Percentiles rank a stretch among this genome's conserved stretches.
These are phyloP conservation scores for Threskiornis aethiopicus DNA, from an alignment of 2,797 vertebrate genomes.

Conservation along the genomic window DNA sequence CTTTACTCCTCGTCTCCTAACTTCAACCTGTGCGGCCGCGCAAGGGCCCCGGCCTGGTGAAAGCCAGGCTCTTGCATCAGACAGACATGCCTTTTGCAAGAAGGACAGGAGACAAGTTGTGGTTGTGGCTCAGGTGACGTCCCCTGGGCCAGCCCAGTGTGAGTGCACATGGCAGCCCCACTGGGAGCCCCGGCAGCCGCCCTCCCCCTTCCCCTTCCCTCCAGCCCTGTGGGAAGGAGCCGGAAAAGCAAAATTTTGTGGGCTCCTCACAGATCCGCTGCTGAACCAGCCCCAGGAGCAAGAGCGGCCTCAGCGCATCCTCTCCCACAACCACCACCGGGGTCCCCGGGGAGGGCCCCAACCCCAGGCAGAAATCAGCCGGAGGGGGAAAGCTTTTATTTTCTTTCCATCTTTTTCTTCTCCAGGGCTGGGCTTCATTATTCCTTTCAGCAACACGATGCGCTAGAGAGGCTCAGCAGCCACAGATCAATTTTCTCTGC, in stretches of 20 bases:
- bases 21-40: rapidly evolving
- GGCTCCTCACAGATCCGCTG: background rate
- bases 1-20: background rate
- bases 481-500: background rate
- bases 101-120: background rate
- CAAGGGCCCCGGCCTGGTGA: rapidly evolving
- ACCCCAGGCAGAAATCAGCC: background rate
- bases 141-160: background rate
- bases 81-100: background rate
- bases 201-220: background rate
- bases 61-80: background rate
- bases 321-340: background rate
- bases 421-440: background rate
- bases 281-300: background rate
- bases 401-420: background rate
- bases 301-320: background rate
- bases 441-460: background rate
- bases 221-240: background rate
- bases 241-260: background rate
- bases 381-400: background rate
- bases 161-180: background rate
- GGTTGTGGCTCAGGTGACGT: background rate
- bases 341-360: background rate
- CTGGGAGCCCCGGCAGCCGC: background rate
- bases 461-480: background rate